Conservation (phyloP, 1,140 invertebrate genomes). For the Doryteuthis pealeii region DNA sequence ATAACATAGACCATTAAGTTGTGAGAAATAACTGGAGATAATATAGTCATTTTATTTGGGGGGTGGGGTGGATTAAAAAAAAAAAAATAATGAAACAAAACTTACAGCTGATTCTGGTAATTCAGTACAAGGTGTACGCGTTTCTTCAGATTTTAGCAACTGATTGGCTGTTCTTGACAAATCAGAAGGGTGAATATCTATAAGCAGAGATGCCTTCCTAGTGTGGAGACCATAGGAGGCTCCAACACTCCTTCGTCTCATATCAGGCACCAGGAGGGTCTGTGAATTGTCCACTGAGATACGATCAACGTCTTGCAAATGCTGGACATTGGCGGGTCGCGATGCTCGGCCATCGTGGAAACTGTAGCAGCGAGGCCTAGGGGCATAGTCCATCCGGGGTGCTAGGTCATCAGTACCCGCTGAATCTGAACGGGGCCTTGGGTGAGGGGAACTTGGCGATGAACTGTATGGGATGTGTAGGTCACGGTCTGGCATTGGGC, state of each 20-base stretch:
- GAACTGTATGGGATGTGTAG: slow-evolving; percentile 40
- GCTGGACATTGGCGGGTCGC: slow-evolving; percentile 25
- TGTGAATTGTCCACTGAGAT: slow-evolving; percentile 28
- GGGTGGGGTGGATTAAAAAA: too few relatives aligned
- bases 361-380: slow-evolving; percentile 49
- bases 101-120: slow-evolving; percentile 6
- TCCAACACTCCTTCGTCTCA: slow-evolving; percentile 49
- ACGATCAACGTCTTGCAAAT: slow-evolving; percentile 30
- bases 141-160: slow-evolving; percentile 8
- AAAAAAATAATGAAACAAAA: background rate
- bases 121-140: background rate
- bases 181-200: slow-evolving; percentile 46
- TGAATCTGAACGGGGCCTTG: slow-evolving; percentile 48
- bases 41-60: too few relatives aligned
- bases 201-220: slow-evolving; percentile 43
- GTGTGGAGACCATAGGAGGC: slow-evolving; percentile 45
- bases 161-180: slow-evolving; percentile 27
- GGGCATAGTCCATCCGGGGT: slow-evolving; percentile 11
- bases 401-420: slow-evolving; percentile 43
- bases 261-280: slow-evolving; percentile 36
- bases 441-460: slow-evolving; percentile 41
- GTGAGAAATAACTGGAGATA: too few relatives aligned
- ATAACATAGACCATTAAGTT: too few relatives aligned
- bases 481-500: slow-evolving; percentile 37
- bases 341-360: slow-evolving; percentile 51